Evolutionary conservation across 2,797 vertebrate species (phyloP).

Genomic region (Phylloscopus collybita): DNA sequence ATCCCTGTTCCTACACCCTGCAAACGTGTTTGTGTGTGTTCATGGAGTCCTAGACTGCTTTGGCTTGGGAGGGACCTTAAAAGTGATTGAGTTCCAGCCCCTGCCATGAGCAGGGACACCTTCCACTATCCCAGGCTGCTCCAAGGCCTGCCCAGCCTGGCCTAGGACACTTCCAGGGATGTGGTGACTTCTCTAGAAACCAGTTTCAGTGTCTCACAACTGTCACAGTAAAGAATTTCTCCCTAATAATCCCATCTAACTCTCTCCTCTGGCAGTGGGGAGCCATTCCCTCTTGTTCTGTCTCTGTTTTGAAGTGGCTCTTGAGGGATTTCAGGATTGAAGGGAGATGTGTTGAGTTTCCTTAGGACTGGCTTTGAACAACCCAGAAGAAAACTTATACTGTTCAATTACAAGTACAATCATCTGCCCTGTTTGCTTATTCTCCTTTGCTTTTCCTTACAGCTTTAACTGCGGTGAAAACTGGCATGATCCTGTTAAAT

Average conservation of each 20-base stretch:
- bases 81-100: accelerated
- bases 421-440: background rate
- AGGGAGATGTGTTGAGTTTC: background rate
- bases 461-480: constrained; percentile 99
- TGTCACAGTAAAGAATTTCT: background rate
- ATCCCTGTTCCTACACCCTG: too few relatives aligned
- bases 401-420: background rate
- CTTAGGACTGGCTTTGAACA: background rate
- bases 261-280: background rate
- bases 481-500: constrained; percentile 99
- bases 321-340: background rate
- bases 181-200: background rate
- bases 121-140: background rate
- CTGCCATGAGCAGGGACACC: background rate
- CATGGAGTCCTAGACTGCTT: background rate
- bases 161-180: background rate
- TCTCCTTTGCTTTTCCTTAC: constrained; percentile 44
- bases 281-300: background rate
- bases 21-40: accelerated
- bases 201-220: too few relatives aligned
- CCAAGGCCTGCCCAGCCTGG: accelerated
- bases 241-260: background rate
- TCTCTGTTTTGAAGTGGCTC: background rate
- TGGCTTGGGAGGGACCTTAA: background rate
- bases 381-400: background rate